Conservation (phyloP, 2,797 vertebrate genomes). For the Tragelaphus eurycerus region DNA sequence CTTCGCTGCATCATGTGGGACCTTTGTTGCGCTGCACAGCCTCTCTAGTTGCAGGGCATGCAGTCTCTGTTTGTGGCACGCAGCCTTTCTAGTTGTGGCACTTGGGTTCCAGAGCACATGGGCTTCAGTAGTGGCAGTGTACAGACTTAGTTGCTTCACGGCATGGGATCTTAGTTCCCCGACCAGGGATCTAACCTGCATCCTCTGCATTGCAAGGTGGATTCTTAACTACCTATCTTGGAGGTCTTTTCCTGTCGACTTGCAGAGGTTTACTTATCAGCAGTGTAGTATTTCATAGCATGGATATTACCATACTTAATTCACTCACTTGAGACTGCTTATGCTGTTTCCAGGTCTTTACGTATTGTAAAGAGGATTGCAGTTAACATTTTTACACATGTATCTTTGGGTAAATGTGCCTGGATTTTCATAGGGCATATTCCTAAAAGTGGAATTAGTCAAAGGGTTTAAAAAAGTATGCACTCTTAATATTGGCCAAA, state of each 20-base stretch:
- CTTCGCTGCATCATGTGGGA: background rate
- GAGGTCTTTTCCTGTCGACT: background rate
- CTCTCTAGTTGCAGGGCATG: background rate
- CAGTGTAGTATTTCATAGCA: background rate
- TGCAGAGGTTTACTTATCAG: background rate
- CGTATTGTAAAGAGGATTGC: background rate
- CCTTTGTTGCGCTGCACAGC: accelerated
- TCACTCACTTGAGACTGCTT: background rate
- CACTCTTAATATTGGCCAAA: background rate
- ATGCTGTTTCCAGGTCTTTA: background rate
- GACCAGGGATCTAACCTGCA: background rate
- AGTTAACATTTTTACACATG: background rate
- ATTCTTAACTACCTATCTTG: background rate
- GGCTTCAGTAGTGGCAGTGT: background rate
- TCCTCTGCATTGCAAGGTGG: background rate
- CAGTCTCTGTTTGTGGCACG: background rate
- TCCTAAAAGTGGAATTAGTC: background rate
- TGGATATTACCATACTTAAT: background rate
- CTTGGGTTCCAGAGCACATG: background rate
- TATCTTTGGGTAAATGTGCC: background rate
- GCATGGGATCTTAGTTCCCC: background rate
- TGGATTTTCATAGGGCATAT: background rate
- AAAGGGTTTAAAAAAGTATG: background rate
- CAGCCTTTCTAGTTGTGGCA: background rate
- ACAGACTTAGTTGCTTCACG: background rate